Conservation (phyloP, 1,140 invertebrate genomes). For the Drosophila mauritiana region DNA sequence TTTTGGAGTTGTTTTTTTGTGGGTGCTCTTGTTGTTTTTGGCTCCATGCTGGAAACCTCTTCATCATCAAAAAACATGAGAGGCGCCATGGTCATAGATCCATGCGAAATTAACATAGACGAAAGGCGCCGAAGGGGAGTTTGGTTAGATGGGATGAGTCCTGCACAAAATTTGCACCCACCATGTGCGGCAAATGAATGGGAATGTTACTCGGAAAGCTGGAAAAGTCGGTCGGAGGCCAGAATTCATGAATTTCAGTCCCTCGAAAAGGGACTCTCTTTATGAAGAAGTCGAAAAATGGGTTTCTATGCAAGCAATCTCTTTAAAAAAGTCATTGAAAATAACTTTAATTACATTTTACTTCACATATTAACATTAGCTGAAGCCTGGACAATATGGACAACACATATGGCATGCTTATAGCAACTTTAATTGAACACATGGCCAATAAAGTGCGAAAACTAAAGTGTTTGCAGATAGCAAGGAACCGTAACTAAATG, state of each 20-base stretch:
- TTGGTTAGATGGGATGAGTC: slow-evolving; percentile 1
- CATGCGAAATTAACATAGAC: slow-evolving; percentile 72
- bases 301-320: not conserved
- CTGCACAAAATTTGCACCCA: slow-evolving; percentile 6
- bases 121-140: slow-evolving; percentile 9
- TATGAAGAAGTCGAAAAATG: not conserved
- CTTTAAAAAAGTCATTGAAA: not conserved
- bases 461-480: slow-evolving; percentile 46
- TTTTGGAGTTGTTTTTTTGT: slow-evolving; percentile 34
- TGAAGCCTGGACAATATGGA: too few relatives aligned
- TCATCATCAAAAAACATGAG: slow-evolving; percentile 80
- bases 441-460: slow-evolving; percentile 63
- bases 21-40: slow-evolving; percentile 41
- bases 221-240: slow-evolving; percentile 7
- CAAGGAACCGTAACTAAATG: slow-evolving; percentile 40
- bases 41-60: slow-evolving; percentile 63
- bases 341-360: not conserved
- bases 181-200: slow-evolving; percentile 27
- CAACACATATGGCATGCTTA: not conserved
- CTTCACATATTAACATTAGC: too few relatives aligned
- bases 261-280: not conserved
- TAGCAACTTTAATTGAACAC: not conserved
- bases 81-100: slow-evolving; percentile 30
- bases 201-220: slow-evolving; percentile 28
- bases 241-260: slow-evolving; percentile 15